A percentile compares a stretch with the other conserved stretches of the same genome.
These are phyloP conservation scores for Loris lydekkerianus DNA, from an alignment of 2,797 vertebrate genomes.

Conservation along the genomic window DNA sequence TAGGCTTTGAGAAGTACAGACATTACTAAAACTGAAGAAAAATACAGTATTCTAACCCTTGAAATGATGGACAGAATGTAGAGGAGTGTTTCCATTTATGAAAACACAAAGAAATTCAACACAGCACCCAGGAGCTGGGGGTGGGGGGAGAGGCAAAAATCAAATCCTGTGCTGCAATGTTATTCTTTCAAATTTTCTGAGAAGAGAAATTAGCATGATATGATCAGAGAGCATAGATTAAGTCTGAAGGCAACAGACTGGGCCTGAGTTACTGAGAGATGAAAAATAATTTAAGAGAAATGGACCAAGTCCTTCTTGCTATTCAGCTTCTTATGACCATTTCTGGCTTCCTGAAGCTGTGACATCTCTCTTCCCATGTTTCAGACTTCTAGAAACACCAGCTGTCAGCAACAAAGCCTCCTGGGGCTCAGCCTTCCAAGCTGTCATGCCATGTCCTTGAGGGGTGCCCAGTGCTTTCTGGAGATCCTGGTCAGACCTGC, in stretches of 20 bases:
- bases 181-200: conserved; percentile 36
- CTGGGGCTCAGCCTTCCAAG: not conserved
- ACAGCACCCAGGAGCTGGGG: not conserved
- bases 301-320: conserved; percentile 29
- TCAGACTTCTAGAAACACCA: not conserved
- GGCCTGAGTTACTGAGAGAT: conserved; percentile 79
- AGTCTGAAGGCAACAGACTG: conserved; percentile 77
- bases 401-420: accelerated
- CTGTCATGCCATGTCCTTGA: not conserved
- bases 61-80: conserved; percentile 27
- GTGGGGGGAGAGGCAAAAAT: conserved; percentile 23
- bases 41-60: conserved; percentile 13
- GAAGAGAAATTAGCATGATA: conserved; percentile 64
- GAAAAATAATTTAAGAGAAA: conserved; percentile 82
- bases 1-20: not conserved
- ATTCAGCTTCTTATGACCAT: not conserved
- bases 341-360: not conserved
- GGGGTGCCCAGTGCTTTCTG: not conserved
- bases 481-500: accelerated
- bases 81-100: not conserved
- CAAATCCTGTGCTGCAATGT: not conserved
- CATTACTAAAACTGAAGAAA: not conserved
- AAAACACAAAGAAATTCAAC: conserved; percentile 58
- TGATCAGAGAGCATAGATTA: conserved; percentile 76
- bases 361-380: not conserved